Evolutionary conservation across 2,797 vertebrate species (phyloP), one percentile per base, ranked within the genome.

Genomic region (Gorsachius magnificus): DNA sequence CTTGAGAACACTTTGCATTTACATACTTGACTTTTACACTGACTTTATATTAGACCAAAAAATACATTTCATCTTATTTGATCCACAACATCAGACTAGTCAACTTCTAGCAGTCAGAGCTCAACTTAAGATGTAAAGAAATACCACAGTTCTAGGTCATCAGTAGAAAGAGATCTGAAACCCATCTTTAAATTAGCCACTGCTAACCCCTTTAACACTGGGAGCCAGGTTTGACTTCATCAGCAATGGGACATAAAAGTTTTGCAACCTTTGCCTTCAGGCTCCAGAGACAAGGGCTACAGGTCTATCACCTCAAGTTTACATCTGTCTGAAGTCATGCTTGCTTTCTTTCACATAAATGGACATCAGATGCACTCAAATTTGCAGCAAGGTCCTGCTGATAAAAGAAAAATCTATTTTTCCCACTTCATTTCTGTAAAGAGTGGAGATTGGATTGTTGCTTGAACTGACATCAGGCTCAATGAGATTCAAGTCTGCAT

Each of bases 231-330:
- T 60, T 80, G 35, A 90, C 63, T 94, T 95, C 35, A 81, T 56
- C 91, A 96, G 77, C 80, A 68, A 11, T 0, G 2, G 58, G n/a
- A 76, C 75, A 86, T 35, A 58, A 76, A 91, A 29, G 53, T 87
- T 90, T 89, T 61, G 88, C 75, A 96, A 95, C 11, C 36, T 94
- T 24, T 65, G 75, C 75, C 68, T 89, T 50, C 57, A 77, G 60
- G 75, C 78, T 87, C 71, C 54, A 54, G 56, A 77, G 83, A 92
- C 71, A 77, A 94, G 92, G 84, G 60, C 82, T 93, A 85, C 68
- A 94, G 53, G 88, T 84, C 77, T 87, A 50, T 21, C 82, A 71
- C 64, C 72, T 80, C 50, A 68, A 45, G 43, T 36, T 84, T 64
- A 57, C 57, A 83, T 74, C 54, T 75, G 17, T 50, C 85, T 71